phyloP scores from a whole-genome alignment of 2,797 vertebrate species.

The Dromococcyx pavoninus region DNA sequence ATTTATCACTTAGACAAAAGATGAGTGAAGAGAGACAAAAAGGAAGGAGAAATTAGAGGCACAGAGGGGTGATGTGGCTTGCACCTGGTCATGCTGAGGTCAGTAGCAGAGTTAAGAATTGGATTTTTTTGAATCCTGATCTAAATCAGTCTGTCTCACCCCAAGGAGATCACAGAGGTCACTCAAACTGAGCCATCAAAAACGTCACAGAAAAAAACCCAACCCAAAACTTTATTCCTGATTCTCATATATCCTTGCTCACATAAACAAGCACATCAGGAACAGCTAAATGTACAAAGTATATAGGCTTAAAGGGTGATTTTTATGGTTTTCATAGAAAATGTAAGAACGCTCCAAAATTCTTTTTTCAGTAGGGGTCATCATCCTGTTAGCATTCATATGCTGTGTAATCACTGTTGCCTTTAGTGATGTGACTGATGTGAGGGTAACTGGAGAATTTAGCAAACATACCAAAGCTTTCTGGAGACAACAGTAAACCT shows the following conservation, averaged over 20 bases:
- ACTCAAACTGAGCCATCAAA: not conserved
- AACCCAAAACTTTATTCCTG: not conserved
- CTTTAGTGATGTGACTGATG: not conserved
- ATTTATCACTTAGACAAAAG: constrained; percentile 22
- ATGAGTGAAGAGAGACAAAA: constrained; percentile 17
- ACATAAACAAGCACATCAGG: not conserved
- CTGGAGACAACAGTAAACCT: not conserved
- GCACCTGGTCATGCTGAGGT: constrained; percentile 1
- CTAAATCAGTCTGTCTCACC: not conserved
- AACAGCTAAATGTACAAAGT: not conserved
- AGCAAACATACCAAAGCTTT: not conserved
- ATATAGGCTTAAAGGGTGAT: not conserved
- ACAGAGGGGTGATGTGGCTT: constrained; percentile 5
- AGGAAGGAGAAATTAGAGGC: constrained; percentile 21
- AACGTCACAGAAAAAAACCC: not conserved
- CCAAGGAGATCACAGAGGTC: not conserved
- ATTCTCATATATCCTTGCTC: not conserved
- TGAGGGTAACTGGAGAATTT: not conserved
- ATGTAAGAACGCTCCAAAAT: not conserved
- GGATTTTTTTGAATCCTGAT: not conserved
- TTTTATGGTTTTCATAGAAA: not conserved
- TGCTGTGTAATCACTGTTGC: not conserved
- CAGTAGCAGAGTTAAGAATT: constrained; percentile 6
- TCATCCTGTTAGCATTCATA: not conserved
- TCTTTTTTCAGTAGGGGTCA: not conserved